These are phyloP conservation scores for Saccostrea glomerata DNA, from an alignment of 1,140 invertebrate genomes.

Conservation along the genomic window DNA sequence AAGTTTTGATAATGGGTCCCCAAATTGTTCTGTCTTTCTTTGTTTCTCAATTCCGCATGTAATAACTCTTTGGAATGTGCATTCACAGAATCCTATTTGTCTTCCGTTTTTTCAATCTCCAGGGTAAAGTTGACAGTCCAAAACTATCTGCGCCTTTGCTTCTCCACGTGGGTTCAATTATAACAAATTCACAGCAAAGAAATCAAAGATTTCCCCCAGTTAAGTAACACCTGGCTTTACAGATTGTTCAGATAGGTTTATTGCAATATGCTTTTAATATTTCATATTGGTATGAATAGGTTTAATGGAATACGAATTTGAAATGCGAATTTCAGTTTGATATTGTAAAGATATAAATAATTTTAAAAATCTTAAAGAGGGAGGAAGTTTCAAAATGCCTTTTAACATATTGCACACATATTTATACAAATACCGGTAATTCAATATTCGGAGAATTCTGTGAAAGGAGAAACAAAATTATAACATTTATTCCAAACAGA, in stretches of 20 bases:
- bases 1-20: slow-evolving; percentile 22
- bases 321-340: not conserved
- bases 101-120: slow-evolving; percentile 18
- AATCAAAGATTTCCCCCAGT: slow-evolving; percentile 18
- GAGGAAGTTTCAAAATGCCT: not conserved
- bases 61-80: slow-evolving; percentile 26
- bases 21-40: not conserved
- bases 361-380: too few species aligned
- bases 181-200: slow-evolving; percentile 23
- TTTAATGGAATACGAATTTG: slow-evolving; percentile 18
- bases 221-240: slow-evolving; percentile 22
- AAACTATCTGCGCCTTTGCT: not conserved
- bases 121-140: slow-evolving; percentile 30
- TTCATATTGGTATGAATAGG: not conserved
- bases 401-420: slow-evolving; percentile 1
- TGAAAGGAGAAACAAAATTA: slow-evolving; percentile 5
- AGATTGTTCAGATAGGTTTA: slow-evolving; percentile 27
- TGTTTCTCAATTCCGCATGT: slow-evolving; percentile 28
- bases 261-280: slow-evolving; percentile 33
- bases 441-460: slow-evolving; percentile 11
- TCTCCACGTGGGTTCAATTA: slow-evolving; percentile 35
- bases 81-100: slow-evolving; percentile 32
- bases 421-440: not conserved
- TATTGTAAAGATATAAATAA: too few species aligned
- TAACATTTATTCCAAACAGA: not conserved